Evolutionary conservation across 2,113 vertebrate genomes (phyloP).

Genomic region (Melanostigma gelatinosum): DNA sequence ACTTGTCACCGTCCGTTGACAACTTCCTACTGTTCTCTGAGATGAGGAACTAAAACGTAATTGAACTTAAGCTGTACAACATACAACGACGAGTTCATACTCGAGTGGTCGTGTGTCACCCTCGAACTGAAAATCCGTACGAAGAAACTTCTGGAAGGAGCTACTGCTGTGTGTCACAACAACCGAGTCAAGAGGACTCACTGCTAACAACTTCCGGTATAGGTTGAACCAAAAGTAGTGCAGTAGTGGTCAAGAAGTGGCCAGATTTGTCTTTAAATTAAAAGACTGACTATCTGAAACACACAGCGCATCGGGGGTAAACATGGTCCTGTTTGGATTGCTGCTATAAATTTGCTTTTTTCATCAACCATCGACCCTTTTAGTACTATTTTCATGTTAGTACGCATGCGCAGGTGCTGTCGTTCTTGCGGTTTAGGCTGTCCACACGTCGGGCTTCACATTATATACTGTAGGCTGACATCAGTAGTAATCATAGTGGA

Average conservation of each 20-base stretch:
- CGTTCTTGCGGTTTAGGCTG: neutral
- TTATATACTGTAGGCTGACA: neutral
- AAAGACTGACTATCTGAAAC: neutral
- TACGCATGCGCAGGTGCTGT: slow-evolving; percentile 24
- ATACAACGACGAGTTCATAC: neutral
- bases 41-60: neutral
- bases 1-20: neutral
- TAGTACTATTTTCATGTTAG: neutral
- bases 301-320: rapidly evolving
- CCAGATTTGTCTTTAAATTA: neutral
- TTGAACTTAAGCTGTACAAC: neutral
- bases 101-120: neutral
- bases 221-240: neutral
- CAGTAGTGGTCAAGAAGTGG: neutral
- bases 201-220: slow-evolving; percentile 59
- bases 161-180: slow-evolving; percentile 48
- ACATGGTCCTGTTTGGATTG: rapidly evolving
- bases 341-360: neutral
- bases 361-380: rapidly evolving
- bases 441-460: neutral
- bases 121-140: slow-evolving; percentile 5
- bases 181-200: slow-evolving; percentile 26
- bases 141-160: slow-evolving; percentile 80
- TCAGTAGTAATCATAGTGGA: neutral
- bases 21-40: neutral